Base-by-base conservation (phyloP, 2,797 vertebrate species). In the Pseudotriccus pelzelni region DNA sequence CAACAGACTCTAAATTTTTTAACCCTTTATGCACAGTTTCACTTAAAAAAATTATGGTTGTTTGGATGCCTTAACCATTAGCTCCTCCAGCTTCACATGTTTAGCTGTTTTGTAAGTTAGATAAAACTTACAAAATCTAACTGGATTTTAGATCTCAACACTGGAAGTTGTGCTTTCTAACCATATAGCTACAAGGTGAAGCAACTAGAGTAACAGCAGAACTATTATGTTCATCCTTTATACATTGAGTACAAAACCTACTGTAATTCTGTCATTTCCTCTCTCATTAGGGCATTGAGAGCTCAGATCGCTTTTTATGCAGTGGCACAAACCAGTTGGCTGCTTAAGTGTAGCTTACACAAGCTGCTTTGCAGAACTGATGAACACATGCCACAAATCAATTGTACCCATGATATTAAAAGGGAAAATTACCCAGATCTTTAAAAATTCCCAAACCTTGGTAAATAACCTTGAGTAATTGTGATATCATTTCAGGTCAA, bases 361-460 rank as follows among this genome's bases (percentile, higher is more conserved):
- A 69, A 78, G 41, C 36, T 47, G 13, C 60, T 90, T 87, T 73
- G 72, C 41, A 50, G 59, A 88, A 79, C 4, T 56, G 67, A 73
- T 89, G 70, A 94, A 81, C 62, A 75, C 8, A 4, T 69, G 50
- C 85, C 81, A 77, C 83, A 95, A 84, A 93, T 94, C 89, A 92
- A 43, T 91, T 89, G 64, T 84, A 77, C 49, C 49, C 68, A 39
- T 69, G 77, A 67, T 79, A 74, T 68, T 89, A 89, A 89, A 86
- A 76, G 37, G 43, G 41, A 88, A 74, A 67, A 84, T 94, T 91
- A 70, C 41, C 34, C 86, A 80, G 30, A 68, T 88, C 63, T 94
- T 94, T 66, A 82, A 89, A 94, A 84, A 81, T 90, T 91, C 59
- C 70, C n/a, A 82, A 88, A 95, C 44, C 49, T 82, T 86, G 67